These are phyloP conservation scores for Drosophila ezoana DNA, from an alignment of 2,888 invertebrate species.

Conservation along the genomic window DNA sequence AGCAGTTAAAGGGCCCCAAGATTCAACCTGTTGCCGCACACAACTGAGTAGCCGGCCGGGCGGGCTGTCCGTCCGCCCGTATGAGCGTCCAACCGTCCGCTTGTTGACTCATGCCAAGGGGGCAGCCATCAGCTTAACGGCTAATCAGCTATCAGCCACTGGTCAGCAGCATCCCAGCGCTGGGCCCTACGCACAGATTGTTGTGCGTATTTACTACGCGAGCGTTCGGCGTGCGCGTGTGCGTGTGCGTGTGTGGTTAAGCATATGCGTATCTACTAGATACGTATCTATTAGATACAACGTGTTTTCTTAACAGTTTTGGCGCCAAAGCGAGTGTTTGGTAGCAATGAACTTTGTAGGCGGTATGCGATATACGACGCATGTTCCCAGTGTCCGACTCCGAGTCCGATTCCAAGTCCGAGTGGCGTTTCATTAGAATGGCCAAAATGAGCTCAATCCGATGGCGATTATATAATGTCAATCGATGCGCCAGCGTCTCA, in stretches of 20 bases:
- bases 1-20: constrained; percentile 14
- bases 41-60: constrained; percentile 13
- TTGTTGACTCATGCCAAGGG: constrained; percentile 58
- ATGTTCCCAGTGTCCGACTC: constrained; percentile 9
- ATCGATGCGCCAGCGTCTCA: constrained; percentile 63
- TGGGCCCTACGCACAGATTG: constrained; percentile 21
- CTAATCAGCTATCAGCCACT: neutral
- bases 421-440: constrained; percentile 45
- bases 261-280: constrained; percentile 41
- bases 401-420: constrained; percentile 1
- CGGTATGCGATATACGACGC: constrained; percentile 27
- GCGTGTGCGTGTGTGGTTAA: neutral
- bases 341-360: constrained; percentile 61
- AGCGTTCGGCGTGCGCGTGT: neutral
- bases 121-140: constrained; percentile 4
- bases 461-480: constrained; percentile 68
- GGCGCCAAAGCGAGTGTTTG: constrained; percentile 23
- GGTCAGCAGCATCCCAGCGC: constrained; percentile 13
- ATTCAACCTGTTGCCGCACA: constrained; percentile 62
- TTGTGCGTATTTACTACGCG: constrained; percentile 36
- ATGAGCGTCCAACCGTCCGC: neutral
- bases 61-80: constrained; percentile 9
- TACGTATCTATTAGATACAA: constrained; percentile 32
- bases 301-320: constrained; percentile 40
- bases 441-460: constrained; percentile 58